Evolutionary conservation across 2,113 vertebrate genomes (phyloP), one percentile per base, ranked within the genome.

Genomic region (Isichthys henryi): DNA sequence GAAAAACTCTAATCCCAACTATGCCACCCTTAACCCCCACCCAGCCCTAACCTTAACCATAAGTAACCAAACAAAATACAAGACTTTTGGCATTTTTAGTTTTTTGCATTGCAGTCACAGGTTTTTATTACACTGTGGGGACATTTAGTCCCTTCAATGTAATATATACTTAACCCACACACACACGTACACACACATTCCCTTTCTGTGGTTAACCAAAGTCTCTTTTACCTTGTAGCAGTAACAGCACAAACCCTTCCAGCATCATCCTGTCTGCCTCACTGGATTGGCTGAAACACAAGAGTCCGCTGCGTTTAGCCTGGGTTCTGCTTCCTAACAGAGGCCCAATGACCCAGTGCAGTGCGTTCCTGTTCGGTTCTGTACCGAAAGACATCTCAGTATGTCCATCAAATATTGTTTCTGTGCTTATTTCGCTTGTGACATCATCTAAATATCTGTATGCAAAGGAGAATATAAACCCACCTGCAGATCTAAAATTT

Each of bases 181-280:
- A 3, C 58, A 62, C 58, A 62, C 58, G 11, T 8, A 66, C 8
- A 84, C 45, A 48, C 13, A 84, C 43, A 46, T 21, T 3, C 80
- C 6, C 35, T 48, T 5, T 48, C 23, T 48, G 21, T 48, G 82
- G 8, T 6, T 84, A 43, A 23, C 2, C 45, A 46, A 35, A 23
- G 7, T n/a, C 39, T 21, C 43, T 45, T 74, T 90, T 93, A 96
- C 96, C 96, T 90, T 94, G 88, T 35, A 94, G 90, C 66, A 94
- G 66, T 43, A 94, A 58, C 39, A 95, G 48, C 2, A 91, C 21
- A 4, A 94, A 92, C 93, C 93, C 93, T 4, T 58, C 21, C 17
- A 17, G 7, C 82, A 89, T 52, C 95, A 95, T 96, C 70, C 89
- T 93, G 93, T 11, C 49, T 4, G 91, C 27, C 82, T 11, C 15